Evolutionary conservation across 2,888 invertebrate species (phyloP).

Genomic region (Andrena haemorrhoa): DNA sequence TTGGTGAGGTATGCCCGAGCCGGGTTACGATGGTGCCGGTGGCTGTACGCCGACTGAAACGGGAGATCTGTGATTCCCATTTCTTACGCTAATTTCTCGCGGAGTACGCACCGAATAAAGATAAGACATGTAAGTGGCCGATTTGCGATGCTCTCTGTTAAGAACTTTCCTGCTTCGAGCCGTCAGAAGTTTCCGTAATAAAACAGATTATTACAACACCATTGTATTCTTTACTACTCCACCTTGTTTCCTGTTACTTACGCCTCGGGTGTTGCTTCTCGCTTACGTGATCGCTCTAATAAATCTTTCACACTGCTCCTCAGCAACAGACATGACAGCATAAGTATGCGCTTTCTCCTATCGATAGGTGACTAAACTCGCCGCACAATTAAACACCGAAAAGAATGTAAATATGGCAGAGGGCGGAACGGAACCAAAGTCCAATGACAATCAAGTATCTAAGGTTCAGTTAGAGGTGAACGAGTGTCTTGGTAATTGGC

Average conservation of each 20-base stretch:
- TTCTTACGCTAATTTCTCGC: conserved; percentile 25
- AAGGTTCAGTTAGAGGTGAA: conserved; percentile 82
- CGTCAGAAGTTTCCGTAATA: not conserved
- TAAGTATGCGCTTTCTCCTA: not conserved
- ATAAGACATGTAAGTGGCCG: conserved; percentile 54
- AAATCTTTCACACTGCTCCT: not conserved
- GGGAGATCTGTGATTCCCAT: conserved; percentile 31
- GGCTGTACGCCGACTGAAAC: conserved; percentile 75
- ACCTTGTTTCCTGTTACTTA: not conserved
- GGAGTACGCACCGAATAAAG: conserved; percentile 3
- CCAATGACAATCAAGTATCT: conserved; percentile 80
- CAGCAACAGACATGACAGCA: not conserved
- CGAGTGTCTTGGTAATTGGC: conserved; percentile 83
- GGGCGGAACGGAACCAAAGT: conserved; percentile 76
- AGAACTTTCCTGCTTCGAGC: not conserved
- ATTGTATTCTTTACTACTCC: not conserved
- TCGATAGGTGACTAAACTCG: conserved; percentile 33
- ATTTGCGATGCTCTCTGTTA: conserved; percentile 21
- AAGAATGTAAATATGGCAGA: conserved; percentile 76
- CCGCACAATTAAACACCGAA: conserved; percentile 14
- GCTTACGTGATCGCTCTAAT: not conserved
- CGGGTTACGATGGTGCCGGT: conserved; percentile 77
- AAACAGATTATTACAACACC: not conserved
- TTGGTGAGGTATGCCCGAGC: conserved; percentile 37
- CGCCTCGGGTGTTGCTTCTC: not conserved